Conservation (phyloP, 2,888 invertebrate species). For the Selenia dentaria region DNA sequence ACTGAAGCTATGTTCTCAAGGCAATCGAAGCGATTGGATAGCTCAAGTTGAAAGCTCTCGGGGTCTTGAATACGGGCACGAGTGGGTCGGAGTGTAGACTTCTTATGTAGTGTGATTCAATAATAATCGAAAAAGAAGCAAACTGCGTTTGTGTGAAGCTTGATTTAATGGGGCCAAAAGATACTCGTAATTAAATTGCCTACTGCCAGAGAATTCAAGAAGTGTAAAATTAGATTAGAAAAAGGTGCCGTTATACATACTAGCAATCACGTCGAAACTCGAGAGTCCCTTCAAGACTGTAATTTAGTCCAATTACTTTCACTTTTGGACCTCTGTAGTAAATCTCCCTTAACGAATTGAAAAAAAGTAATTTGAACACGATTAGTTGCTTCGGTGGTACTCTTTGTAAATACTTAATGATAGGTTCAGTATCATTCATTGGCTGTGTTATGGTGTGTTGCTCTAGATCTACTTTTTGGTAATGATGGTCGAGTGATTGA, state of each 20-base stretch:
- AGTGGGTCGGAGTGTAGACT: too few relatives aligned
- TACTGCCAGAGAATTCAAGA: too few relatives aligned
- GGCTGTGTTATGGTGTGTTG: constrained; percentile 32
- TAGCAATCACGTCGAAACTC: constrained; percentile 36
- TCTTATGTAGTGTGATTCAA: too few relatives aligned
- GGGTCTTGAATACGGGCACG: too few relatives aligned
- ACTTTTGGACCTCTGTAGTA: constrained; percentile 42
- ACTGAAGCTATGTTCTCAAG: too few relatives aligned
- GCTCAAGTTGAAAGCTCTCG: too few relatives aligned
- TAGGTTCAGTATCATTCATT: constrained; percentile 30
- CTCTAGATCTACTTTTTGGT: constrained; percentile 37
- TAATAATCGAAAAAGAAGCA: too few relatives aligned
- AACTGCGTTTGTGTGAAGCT: too few relatives aligned
- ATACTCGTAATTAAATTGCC: too few relatives aligned
- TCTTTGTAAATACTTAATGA: constrained; percentile 33
- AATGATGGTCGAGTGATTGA: not conserved
- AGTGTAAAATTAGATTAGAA: constrained; percentile 30
- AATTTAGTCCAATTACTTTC: constrained; percentile 62
- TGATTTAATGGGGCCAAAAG: too few relatives aligned
- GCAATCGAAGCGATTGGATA: too few relatives aligned
- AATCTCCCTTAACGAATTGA: constrained; percentile 42
- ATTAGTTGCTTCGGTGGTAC: constrained; percentile 31
- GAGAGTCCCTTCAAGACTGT: constrained; percentile 44
- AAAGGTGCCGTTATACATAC: not conserved
- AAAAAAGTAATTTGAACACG: constrained; percentile 35